Base-by-base conservation (phyloP, 1,140 invertebrate genomes). In the Micrasema minimum region DNA sequence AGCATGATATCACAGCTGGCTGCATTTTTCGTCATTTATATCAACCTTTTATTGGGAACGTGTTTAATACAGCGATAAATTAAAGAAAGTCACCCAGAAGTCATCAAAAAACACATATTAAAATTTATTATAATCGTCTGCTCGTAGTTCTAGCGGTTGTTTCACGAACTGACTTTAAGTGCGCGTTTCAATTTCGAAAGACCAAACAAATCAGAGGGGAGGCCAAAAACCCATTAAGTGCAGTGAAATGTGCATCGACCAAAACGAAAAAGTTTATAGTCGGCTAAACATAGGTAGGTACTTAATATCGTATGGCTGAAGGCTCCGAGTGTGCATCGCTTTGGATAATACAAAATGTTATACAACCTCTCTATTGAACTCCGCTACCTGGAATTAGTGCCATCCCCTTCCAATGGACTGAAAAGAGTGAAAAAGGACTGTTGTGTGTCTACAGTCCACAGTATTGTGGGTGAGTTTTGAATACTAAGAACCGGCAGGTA, bases 401-500 rank as follows among this genome's bases (percentile, higher is more conserved):
- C 20, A 51, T 51, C 48, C 20, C 48, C 22, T 51, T 51, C 12
- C 18, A 22, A 51, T 50, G 18, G 14, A 50, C 22, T 51, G 48
- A 22, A 51, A 23, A 51, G 48, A 22, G 48, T 6, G 48, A 23
- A 51, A 16, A 43, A 59, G 55, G 18, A 31, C 7, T 4, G 7
- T 22, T 43, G 55, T 59, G 51, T 14, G 51, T 61, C 26, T 55
- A 14, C 10, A 35, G 26, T 43, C n/a, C 37, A 18, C 16, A 48
- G 55, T 20, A 64, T 64, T 46, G 59, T 45, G 59, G 22, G 43
- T 46, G 14, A 57, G 53, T 57, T 64, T 46, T 64, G 41, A 46
- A 64, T 48, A 46, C 59, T 14, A 37, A 45, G 22, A 46, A 64
- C 45, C 59, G 43, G 59, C 59, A 64, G 59, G 59, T 64, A 64